Conservation (phyloP, 2,113 vertebrate genomes). For the Chamaetylas fuelleborni region DNA sequence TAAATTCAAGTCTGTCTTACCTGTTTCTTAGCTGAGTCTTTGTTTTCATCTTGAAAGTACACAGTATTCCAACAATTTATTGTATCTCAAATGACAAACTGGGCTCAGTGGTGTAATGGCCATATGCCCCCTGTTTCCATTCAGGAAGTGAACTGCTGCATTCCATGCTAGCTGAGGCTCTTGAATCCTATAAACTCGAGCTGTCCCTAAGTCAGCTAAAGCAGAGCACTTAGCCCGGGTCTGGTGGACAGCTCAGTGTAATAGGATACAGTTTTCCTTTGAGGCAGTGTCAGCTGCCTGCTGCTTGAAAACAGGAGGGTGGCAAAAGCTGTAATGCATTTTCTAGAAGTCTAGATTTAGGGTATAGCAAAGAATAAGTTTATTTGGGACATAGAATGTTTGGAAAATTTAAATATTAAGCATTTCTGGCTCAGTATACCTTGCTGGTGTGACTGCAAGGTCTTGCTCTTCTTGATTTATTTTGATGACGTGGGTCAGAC, state of each 20-base stretch:
- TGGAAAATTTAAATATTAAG: not conserved
- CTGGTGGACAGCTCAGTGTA: not conserved
- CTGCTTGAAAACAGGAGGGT: not conserved
- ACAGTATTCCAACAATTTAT: not conserved
- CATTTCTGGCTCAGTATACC: not conserved
- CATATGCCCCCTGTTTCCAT: not conserved
- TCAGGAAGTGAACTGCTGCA: not conserved
- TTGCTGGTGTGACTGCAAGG: not conserved
- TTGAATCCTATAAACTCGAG: not conserved
- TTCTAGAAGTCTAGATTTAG: not conserved
- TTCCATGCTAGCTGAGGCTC: not conserved
- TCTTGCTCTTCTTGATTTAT: not conserved
- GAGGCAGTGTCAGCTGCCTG: not conserved
- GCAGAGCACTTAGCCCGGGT: not conserved
- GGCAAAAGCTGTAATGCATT: not conserved
- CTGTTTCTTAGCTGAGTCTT: not conserved
- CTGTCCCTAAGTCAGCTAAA: not conserved
- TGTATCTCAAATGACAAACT: not conserved
- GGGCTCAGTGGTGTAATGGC: not conserved
- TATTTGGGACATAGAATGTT: not conserved
- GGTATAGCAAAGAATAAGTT: not conserved
- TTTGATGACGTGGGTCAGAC: not conserved
- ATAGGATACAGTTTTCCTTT: not conserved
- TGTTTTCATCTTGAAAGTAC: not conserved
- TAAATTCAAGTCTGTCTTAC: not conserved